Percentiles rank a stretch among this genome's conserved stretches.
Conservation (phyloP, 2,113 vertebrate genomes). For the Ia io region DNA sequence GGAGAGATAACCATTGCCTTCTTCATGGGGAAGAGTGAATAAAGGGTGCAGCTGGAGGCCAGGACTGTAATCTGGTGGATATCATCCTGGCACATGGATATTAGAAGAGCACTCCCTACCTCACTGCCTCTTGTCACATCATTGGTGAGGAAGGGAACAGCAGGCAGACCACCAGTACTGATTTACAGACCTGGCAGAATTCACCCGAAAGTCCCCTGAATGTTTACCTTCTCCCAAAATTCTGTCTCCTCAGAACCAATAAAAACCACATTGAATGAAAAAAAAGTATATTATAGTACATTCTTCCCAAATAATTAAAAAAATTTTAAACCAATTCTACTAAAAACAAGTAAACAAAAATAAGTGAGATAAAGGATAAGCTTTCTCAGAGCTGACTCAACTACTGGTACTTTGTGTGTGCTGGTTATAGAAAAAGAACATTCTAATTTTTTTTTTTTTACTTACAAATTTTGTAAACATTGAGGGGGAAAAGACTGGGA, state of each 20-base stretch:
- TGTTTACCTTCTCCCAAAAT: not conserved
- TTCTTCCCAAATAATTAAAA: not conserved
- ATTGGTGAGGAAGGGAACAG: not conserved
- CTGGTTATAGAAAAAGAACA: not conserved
- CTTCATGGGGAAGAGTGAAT: not conserved
- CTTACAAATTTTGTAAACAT: not conserved
- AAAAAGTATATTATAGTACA: not conserved
- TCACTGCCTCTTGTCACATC: not conserved
- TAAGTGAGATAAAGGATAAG: not conserved
- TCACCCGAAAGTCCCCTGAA: not conserved
- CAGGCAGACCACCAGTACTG: not conserved
- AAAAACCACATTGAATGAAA: not conserved
- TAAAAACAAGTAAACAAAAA: not conserved
- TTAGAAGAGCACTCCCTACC: not conserved
- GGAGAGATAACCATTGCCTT: not conserved
- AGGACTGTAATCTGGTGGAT: not conserved
- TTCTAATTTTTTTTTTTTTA: not conserved
- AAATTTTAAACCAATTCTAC: not conserved
- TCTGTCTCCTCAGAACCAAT: not conserved
- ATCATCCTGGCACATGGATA: fast-evolving
- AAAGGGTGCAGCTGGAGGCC: not conserved
- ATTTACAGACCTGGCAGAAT: not conserved
- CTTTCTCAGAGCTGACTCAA: not conserved
- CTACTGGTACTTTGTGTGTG: not conserved
- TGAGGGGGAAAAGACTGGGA: not conserved